Base-by-base conservation (phyloP, 2,113 vertebrate genomes). In the Microcebus jonahi region DNA sequence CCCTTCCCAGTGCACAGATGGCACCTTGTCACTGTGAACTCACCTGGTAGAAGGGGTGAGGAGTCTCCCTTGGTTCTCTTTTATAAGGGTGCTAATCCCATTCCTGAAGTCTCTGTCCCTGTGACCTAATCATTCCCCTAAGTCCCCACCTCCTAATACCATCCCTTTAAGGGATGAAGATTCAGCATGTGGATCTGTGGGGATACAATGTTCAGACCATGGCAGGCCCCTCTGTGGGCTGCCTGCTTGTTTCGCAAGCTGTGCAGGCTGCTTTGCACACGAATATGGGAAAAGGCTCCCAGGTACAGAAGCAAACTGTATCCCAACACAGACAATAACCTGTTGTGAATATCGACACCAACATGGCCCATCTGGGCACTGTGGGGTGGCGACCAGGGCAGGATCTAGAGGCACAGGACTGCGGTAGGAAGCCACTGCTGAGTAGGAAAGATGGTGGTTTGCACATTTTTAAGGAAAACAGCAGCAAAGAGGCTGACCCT, bases 301-400 rank as follows among this genome's bases (percentile, higher is more conserved):
- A 63, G 1, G 0, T 3, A 9, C 75, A 63, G 96, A 96, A 82
- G n/a, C 12, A 36, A 89, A 91, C 61, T 0, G 3, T 31, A n/a
- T 79, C 77, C 91, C 9, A 42, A 59, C 93, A 91, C 8, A 83
- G 55, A 77, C 17, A n/a, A 53, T 23, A 76, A 70, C 89, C 53
- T 65, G 29, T 70, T 61, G 53, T 71, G 75, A 50, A 42, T 59
- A 50, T 45, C 59, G 94, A 48, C 81, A 2, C 0, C 39, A 31
- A 5, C 1, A 0, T 25, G 50, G 21, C 59, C n/a, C 23, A 5
- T 57, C 39, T 21, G 39, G 82, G 25, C 11, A 5, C 70, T 50
- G 8, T 34, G 4, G 17, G 34, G 20, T 25, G 13, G 14, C 18
- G 1, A 25, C 42, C 11, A 1, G 15, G 48, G 10, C 14, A 2